phyloP scores from a whole-genome alignment of 2,113 vertebrate species.

The Chitala chitala region DNA sequence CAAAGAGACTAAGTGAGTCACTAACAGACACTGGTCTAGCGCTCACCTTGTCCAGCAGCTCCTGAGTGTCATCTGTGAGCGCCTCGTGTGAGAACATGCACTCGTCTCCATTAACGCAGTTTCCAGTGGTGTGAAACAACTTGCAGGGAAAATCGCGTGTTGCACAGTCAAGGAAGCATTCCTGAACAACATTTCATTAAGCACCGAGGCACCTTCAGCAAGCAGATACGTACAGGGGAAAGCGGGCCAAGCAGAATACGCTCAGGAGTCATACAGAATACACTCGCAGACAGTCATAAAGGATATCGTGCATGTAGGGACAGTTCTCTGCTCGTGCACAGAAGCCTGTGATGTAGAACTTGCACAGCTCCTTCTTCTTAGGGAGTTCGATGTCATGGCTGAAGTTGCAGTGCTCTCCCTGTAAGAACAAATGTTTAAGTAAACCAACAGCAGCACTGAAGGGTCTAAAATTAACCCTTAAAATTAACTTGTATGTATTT shows the following conservation, averaged over 20 bases:
- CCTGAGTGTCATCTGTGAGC: constrained; percentile 81
- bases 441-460: background rate
- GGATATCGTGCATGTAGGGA: constrained; percentile 98
- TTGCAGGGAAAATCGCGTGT: constrained; percentile 91
- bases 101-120: constrained; percentile 87
- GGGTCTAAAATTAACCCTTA: background rate
- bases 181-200: background rate
- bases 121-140: constrained; percentile 91
- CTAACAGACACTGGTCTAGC: background rate
- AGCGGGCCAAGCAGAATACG: too few relatives aligned
- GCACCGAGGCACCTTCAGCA: too few relatives aligned
- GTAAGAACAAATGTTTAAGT: background rate
- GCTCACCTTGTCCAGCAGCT: constrained; percentile 84
- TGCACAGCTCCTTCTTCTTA: constrained; percentile 92
- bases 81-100: constrained; percentile 93
- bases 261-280: too few relatives aligned
- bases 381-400: constrained; percentile 92
- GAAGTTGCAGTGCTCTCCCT: constrained; percentile 96
- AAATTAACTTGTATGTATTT: too few relatives aligned
- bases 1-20: background rate
- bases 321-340: constrained; percentile 89
- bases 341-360: constrained; percentile 94
- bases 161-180: constrained; percentile 59
- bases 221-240: too few relatives aligned
- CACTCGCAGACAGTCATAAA: constrained; percentile 41